A percentile compares a stretch with the other conserved stretches of the same genome.
Conservation (phyloP, 1,140 invertebrate species). For the Sarcophaga peregrina region DNA sequence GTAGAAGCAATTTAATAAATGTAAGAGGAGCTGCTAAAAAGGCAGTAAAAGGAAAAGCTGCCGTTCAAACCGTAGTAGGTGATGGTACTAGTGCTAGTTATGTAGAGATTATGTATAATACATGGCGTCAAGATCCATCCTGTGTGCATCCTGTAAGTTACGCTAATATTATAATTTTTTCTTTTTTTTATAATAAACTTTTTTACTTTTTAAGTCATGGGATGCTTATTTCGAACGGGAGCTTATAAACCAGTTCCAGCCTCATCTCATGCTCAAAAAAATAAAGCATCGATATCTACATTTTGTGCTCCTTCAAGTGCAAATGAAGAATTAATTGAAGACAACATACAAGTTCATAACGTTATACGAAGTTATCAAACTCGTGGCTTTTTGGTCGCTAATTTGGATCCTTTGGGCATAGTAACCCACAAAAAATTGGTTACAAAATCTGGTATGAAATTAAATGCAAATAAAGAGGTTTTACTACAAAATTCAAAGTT, state of each 20-base stretch:
- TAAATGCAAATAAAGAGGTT: slow-evolving; percentile 65
- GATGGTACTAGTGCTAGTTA: slow-evolving; percentile 42
- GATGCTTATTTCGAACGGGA: slow-evolving; percentile 51
- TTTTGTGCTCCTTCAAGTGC: slow-evolving; percentile 5
- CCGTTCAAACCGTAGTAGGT: neutral
- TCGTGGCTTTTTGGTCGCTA: slow-evolving; percentile 92
- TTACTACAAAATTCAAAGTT: slow-evolving; percentile 55
- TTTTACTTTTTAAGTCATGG: slow-evolving; percentile 47
- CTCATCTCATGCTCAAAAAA: slow-evolving; percentile 10
- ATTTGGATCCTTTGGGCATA: slow-evolving; percentile 92
- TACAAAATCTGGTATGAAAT: slow-evolving; percentile 63
- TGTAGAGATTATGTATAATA: slow-evolving; percentile 45
- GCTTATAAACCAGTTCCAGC: neutral
- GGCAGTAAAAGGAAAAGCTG: neutral
- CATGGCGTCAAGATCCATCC: slow-evolving; percentile 45
- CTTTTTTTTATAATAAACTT: slow-evolving; percentile 9
- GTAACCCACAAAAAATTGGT: slow-evolving; percentile 43
- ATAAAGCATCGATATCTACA: neutral
- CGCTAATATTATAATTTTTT: neutral
- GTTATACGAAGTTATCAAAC: slow-evolving; percentile 97
- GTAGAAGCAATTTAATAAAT: too few relatives aligned
- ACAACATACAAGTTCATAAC: slow-evolving; percentile 97
- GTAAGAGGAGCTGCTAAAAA: neutral
- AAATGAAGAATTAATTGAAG: slow-evolving; percentile 91
- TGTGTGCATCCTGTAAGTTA: slow-evolving; percentile 49